Evolutionary conservation across 2,888 invertebrate genomes (phyloP), one percentile per base, ranked within the genome.

Genomic region (Drosophila anomalipes): DNA sequence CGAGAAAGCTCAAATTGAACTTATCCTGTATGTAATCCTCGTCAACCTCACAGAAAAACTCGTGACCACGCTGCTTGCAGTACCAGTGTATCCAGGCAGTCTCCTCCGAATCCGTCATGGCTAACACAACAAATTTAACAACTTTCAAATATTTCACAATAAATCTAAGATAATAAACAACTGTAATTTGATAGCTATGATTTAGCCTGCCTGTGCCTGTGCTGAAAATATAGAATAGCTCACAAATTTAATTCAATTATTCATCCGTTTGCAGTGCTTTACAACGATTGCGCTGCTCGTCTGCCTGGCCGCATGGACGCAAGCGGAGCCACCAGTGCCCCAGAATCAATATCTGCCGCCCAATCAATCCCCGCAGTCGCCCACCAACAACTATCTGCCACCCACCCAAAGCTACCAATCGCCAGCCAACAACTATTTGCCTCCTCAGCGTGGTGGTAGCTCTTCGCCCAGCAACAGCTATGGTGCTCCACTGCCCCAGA

Each of bases 11-110:
- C 93, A 99, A 95, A 94, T 99, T 99, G 94, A 99, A 99, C 94
- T 99, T 99, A 94, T 99, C 99, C 94, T 99, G 99, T 93, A 99
- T 99, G 92, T 99, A 99, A 94, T 99, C 99, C 94, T 99, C 99
- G 93, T 99, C 99, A 77, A 99, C 98, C 98, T 99, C 99, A 94
- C 99, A 99, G 93, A 98, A 99, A 94, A 98, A 99, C 94, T 99
- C 99, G 95, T 99, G 99, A 87, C 99, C 99, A 83, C 99, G 95
- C 89, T 99, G 95, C 88, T 98, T 98, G 94, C 99, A 99, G 94
- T 99, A 99, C 99, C 99, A 99, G 87, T 98, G 97, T 94, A 99
- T 99, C 99, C 99, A 99, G 90, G 98, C 98, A 91, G 98, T 98
- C 95, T 99, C 98, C 95, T 98, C 98, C 92, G 98, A 98, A 95